Evolutionary conservation across 23 tunicate genomes (phyloP), one percentile per base, ranked within the genome.

Genomic region (Diplosoma virens): DNA sequence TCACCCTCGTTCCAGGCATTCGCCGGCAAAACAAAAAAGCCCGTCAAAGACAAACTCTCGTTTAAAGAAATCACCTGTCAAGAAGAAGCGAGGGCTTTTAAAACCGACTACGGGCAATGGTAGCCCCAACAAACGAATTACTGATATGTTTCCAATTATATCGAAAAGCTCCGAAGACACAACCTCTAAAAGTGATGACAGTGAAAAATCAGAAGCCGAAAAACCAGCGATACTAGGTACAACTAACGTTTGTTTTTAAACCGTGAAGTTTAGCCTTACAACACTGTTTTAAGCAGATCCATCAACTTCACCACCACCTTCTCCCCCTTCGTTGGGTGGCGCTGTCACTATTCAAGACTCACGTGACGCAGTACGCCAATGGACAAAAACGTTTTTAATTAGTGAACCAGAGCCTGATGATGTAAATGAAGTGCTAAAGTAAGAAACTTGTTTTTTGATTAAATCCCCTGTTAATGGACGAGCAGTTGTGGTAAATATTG

Each of bases 51-150:
- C n/a, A n/a, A 37, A 1, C 20, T 46, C 32, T 5, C 24, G 67
- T 6, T 75, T 55, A 11, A 72, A 72, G 25, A 68, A 68, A 54
- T 72, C 78, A 2, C 78, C 78, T 50, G 37, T 20, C 17, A 72
- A 28, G 37, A 60, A 61, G 35, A 72, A 72, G 30, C 60, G 61
- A 9, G 20, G 18, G 1, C 2, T 29, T 25, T 50, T 52, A 5
- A 35, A 71, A 9, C 34, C 32, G n/a, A 59, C 45, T 3, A 0
- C 65, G 11, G 5, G 66, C 0, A 66, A 72, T 18, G 37, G 41
- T 4, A 87, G 93, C 48, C 93, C 93, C 3, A 87, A 87, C 36
- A 87, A 87, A 54, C 76, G 80, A 2, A 87, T 87, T 28, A 87
- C 93, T 9, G 93, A 80, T 0, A 65, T 87, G 82, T 87, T 87